A percentile compares a stretch with the other conserved stretches of the same genome.
Conservation (phyloP, 2,888 invertebrate genomes). For the Eupithecia centaureata region DNA sequence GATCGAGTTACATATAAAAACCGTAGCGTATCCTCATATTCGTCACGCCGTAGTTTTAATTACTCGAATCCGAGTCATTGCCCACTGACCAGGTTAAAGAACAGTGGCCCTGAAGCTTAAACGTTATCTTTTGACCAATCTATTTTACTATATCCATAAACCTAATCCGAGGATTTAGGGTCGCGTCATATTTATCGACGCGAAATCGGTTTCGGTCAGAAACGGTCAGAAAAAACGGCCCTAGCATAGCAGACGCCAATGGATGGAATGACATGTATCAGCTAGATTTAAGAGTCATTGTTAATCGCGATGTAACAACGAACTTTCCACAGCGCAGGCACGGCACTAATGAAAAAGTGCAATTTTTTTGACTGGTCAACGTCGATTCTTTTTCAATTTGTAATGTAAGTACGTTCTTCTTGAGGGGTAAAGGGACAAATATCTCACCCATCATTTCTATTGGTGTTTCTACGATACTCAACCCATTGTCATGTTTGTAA, state of each 20-base stretch:
- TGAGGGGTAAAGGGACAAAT: too few species aligned
- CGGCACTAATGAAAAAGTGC: not conserved
- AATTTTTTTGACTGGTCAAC: not conserved
- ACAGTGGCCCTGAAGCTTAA: conserved; percentile 2
- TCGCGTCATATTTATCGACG: not conserved
- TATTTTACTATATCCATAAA: conserved; percentile 16
- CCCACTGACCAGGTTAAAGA: not conserved
- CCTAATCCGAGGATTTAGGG: conserved; percentile 23
- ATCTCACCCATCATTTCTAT: not conserved
- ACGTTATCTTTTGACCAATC: conserved; percentile 12
- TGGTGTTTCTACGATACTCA: not conserved
- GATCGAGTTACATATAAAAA: not conserved
- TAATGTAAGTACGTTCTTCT: too few species aligned
- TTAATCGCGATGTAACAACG: too few species aligned
- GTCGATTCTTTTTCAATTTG: not conserved
- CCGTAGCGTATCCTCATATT: not conserved
- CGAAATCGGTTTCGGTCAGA: not conserved
- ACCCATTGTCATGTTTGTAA: too few species aligned
- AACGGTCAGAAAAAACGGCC: not conserved
- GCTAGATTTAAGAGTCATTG: too few species aligned
- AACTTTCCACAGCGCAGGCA: too few species aligned
- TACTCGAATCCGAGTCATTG: not conserved
- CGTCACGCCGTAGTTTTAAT: not conserved
- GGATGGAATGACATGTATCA: too few species aligned
- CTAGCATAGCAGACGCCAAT: too few species aligned